Evolutionary conservation across 2,797 vertebrate genomes (phyloP), one percentile per base, ranked within the genome.

Genomic region (Linurgus olivaceus): DNA sequence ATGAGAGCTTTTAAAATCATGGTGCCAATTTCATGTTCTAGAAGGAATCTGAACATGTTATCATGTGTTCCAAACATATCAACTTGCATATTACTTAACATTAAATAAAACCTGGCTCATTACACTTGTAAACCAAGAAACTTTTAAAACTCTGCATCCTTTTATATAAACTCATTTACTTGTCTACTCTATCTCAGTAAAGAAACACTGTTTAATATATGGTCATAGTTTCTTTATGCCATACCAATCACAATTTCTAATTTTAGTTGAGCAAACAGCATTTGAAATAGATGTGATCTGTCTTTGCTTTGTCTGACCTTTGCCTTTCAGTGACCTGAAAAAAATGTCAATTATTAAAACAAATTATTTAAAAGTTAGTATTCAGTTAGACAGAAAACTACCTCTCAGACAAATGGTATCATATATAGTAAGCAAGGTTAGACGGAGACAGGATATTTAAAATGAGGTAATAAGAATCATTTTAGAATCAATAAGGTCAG

Each of bases 1-100:
- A 3, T 6, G 10, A 70, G 17, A 79, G 16, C 12, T 86, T 83
- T 61, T 61, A 67, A 86, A 91, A 45, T 71, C 11, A 1, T 40
- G 26, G n/a, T 84, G 40, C 59, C 11, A 40, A 70, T 75, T 91
- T 76, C 8, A 9, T 31, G 37, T 40, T 88, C 37, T 59, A 31
- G 38, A 72, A 92, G 47, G 47, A 54, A 70, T 55, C n/a, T 23
- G 19, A 72, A 45, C 4, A 8, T 33, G 29, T 25, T 78, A 14
- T 57, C 1, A 1, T 7, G 6, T 0, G 0, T 17, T 88, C n/a
- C 50, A 67, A 81, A 68, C 47, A 51, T 13, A 76, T 26, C 13
- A 54, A 59, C 24, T 54, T 59, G 6, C 28, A 29, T 45, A 37
- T 24, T 66, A 57, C 26, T 63, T 51, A 68, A 19, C 14, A 47